These are phyloP conservation scores for Meghimatium bilineatum DNA, from an alignment of 2,888 invertebrate species.

Conservation along the genomic window DNA sequence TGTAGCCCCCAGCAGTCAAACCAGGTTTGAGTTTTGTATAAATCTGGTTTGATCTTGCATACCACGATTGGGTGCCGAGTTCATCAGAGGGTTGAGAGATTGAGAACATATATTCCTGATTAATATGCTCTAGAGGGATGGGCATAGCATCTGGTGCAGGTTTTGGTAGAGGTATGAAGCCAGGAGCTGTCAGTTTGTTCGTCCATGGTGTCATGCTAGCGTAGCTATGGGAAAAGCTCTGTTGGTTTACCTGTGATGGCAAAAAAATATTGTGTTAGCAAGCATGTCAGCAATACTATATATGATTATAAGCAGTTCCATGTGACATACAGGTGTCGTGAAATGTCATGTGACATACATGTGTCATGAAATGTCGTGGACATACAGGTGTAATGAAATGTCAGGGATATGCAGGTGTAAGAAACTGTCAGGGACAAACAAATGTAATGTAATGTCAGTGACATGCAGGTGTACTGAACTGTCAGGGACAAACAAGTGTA, in stretches of 20 bases:
- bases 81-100: background rate
- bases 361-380: too few relatives aligned
- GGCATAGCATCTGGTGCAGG: constrained; percentile 35
- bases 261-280: background rate
- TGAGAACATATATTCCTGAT: background rate
- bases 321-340: too few relatives aligned
- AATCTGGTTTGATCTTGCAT: background rate
- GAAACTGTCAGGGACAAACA: too few relatives aligned
- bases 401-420: too few relatives aligned
- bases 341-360: too few relatives aligned
- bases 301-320: background rate
- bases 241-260: constrained; percentile 4
- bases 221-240: constrained; percentile 34
- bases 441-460: too few relatives aligned
- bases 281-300: background rate
- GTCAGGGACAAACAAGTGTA: too few relatives aligned
- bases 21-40: constrained; percentile 14
- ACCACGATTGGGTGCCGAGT: background rate
- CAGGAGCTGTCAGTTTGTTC: constrained; percentile 25
- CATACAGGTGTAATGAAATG: too few relatives aligned
- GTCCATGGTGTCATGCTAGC: constrained; percentile 41
- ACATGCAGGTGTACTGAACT: too few relatives aligned
- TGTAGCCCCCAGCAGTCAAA: background rate
- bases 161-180: background rate
- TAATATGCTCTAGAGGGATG: constrained; percentile 22